Evolutionary conservation across 2,113 vertebrate species (phyloP).

Genomic region (Tragulus kanchil): DNA sequence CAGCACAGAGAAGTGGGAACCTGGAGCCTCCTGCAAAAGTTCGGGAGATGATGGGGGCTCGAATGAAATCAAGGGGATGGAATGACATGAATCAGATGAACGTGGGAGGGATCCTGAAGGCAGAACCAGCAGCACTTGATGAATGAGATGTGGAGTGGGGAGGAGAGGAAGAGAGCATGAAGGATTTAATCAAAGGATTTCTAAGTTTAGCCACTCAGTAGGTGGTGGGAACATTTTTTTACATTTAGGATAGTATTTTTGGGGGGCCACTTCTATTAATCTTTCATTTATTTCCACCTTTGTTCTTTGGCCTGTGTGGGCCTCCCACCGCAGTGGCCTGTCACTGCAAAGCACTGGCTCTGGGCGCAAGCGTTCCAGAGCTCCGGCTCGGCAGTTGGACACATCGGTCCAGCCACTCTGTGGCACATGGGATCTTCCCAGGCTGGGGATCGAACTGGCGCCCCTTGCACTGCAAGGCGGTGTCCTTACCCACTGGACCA

Average conservation of each 20-base stretch:
- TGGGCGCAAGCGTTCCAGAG: no score
- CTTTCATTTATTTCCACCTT: no score
- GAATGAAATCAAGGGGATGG: background rate
- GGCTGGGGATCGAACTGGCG: no score
- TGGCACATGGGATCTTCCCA: no score
- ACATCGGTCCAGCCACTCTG: no score
- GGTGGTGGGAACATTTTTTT: background rate
- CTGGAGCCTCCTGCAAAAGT: background rate
- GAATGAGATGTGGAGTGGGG: background rate
- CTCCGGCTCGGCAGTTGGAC: no score
- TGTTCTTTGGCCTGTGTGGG: no score
- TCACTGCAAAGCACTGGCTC: no score
- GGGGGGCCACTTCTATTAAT: no score
- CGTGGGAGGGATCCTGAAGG: background rate
- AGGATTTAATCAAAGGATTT: background rate
- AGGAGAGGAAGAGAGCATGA: background rate
- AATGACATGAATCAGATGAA: background rate
- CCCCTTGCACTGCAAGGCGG: no score
- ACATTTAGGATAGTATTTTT: background rate
- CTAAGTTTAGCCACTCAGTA: background rate
- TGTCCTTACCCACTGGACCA: no score
- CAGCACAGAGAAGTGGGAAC: background rate
- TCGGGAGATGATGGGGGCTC: background rate
- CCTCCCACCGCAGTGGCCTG: no score
- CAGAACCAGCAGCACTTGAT: background rate